Conservation (phyloP, 2,888 invertebrate genomes). For the Romanomermis culicivorax region DNA sequence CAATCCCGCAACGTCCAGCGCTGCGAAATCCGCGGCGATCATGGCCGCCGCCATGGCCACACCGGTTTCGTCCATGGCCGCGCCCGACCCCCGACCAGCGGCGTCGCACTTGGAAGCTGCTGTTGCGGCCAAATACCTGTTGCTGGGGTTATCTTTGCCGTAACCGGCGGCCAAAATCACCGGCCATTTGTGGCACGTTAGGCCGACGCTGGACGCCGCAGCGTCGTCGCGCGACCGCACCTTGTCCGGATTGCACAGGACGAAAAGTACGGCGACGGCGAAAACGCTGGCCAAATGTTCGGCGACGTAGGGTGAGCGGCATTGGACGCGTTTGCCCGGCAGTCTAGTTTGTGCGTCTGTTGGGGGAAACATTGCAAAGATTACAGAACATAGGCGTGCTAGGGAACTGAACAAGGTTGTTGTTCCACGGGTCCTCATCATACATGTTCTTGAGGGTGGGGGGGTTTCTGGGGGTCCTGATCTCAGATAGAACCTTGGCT, state of each 20-base stretch:
- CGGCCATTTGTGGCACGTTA: conserved; percentile 28
- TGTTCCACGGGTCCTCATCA: too few relatives aligned
- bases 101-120: conserved; percentile 13
- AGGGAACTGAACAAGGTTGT: too few relatives aligned
- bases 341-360: conserved; percentile 27
- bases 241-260: conserved; percentile 35
- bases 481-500: too few relatives aligned
- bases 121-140: conserved; percentile 24
- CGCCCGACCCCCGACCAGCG: too few relatives aligned
- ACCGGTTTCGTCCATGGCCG: conserved; percentile 7
- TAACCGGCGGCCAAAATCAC: conserved; percentile 34
- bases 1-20: conserved; percentile 18
- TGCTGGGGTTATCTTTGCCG: conserved; percentile 28
- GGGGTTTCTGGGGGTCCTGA: too few relatives aligned
- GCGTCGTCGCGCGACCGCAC: conserved; percentile 1
- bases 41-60: conserved; percentile 8
- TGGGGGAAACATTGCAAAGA: background rate
- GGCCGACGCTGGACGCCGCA: conserved; percentile 22
- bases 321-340: conserved; percentile 25
- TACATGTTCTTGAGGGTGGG: too few relatives aligned
- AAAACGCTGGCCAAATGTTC: conserved; percentile 34
- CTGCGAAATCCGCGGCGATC: conserved; percentile 16
- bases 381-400: too few relatives aligned
- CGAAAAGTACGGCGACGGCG: conserved; percentile 33
- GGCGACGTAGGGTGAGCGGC: conserved; percentile 28